These are phyloP conservation scores for Disparrhopalites patrizii DNA, from an alignment of 2,888 invertebrate species.

Conservation along the genomic window DNA sequence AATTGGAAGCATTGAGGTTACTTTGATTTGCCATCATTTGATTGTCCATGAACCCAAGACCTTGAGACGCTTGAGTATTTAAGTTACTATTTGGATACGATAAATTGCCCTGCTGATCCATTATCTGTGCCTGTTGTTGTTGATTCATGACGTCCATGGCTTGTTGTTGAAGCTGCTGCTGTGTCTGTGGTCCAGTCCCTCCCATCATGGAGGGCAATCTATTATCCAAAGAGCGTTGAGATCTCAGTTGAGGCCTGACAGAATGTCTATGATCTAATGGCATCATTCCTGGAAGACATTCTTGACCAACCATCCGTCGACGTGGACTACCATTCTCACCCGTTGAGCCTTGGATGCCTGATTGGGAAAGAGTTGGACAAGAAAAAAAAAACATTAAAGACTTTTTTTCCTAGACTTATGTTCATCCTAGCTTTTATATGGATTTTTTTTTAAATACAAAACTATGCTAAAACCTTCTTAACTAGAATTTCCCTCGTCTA, in stretches of 20 bases:
- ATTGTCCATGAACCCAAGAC: conserved; percentile 41
- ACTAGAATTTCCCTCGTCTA: no score
- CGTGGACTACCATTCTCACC: conserved; percentile 38
- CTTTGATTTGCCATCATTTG: conserved; percentile 37
- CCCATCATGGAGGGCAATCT: conserved; percentile 32
- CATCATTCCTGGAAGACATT: conserved; percentile 26
- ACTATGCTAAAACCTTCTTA: no score
- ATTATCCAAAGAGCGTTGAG: conserved; percentile 48
- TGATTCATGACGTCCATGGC: conserved; percentile 26
- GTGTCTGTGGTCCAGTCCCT: background rate
- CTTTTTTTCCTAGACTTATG: no score
- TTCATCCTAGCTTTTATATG: no score
- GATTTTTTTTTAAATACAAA: no score
- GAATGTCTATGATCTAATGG: conserved; percentile 38
- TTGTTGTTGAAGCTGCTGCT: conserved; percentile 11
- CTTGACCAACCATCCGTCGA: conserved; percentile 42
- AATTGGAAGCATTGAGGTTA: conserved; percentile 35
- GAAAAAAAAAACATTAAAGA: no score
- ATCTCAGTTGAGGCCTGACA: conserved; percentile 45
- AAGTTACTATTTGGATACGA: conserved; percentile 38
- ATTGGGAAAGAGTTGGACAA: background rate
- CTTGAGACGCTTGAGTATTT: conserved; percentile 36
- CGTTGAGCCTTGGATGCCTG: conserved; percentile 40
- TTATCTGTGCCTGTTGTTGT: conserved; percentile 22
- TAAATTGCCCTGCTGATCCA: conserved; percentile 34